Evolutionary conservation across 2,113 vertebrate species (phyloP).

Genomic region (Loxodonta africana): DNA sequence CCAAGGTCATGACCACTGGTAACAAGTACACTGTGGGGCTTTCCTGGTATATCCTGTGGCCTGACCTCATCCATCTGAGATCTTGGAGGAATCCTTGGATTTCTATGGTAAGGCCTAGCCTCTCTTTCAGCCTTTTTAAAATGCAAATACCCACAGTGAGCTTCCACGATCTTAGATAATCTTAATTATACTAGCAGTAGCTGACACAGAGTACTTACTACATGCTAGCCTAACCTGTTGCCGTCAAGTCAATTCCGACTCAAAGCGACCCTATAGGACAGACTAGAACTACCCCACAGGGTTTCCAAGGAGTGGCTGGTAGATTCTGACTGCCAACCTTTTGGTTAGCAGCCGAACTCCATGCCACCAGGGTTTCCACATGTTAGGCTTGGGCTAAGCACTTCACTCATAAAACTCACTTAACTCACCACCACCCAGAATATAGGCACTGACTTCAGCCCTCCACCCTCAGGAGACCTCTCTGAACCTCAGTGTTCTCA

Average conservation of each 20-base stretch:
- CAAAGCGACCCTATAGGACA: no score
- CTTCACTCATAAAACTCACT: not conserved
- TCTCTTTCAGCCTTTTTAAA: not conserved
- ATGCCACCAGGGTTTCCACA: no score
- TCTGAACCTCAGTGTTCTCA: not conserved
- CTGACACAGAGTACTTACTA: not conserved
- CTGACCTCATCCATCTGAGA: not conserved
- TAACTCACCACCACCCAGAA: not conserved
- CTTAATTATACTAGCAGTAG: accelerated
- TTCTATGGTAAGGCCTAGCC: not conserved
- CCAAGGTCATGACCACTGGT: not conserved
- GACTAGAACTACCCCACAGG: no score
- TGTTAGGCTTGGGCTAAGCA: accelerated
- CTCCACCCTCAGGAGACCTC: not conserved
- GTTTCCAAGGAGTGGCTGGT: no score
- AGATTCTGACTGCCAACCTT: no score
- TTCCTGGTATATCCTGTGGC: not conserved
- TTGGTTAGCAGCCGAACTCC: no score
- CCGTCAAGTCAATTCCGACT: no score
- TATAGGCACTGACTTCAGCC: accelerated
- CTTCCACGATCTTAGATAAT: not conserved
- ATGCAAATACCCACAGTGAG: not conserved
- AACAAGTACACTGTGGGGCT: not conserved
- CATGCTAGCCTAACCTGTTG: no score
- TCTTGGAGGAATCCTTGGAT: not conserved